These are phyloP conservation scores for Agriotes lineatus DNA, from an alignment of 2,888 invertebrate genomes.

Conservation along the genomic window DNA sequence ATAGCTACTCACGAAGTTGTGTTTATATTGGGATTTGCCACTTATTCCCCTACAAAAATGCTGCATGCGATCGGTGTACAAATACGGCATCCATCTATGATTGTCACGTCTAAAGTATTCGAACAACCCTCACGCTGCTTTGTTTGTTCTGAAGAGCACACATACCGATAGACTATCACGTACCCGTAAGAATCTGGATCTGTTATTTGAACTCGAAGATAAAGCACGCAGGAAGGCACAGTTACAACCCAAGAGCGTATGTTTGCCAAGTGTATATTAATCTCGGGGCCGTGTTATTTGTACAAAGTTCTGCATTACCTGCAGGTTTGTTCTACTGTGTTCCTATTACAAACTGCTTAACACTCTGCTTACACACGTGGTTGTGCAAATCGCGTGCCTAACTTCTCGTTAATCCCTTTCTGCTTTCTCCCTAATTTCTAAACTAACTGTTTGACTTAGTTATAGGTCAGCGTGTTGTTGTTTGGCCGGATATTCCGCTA, in stretches of 20 bases:
- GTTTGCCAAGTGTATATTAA: constrained; percentile 44
- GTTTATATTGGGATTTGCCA: constrained; percentile 14
- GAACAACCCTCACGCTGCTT: constrained; percentile 20
- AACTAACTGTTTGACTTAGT: constrained; percentile 30
- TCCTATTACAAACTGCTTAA: constrained; percentile 53
- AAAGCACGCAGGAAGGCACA: constrained; percentile 32
- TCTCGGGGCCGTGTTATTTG: constrained; percentile 39
- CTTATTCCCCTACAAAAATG: constrained; percentile 17
- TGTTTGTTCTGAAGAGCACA: constrained; percentile 37
- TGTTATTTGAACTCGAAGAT: constrained; percentile 37
- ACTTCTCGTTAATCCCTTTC: constrained; percentile 45
- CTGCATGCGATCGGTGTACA: constrained; percentile 2
- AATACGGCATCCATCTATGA: constrained; percentile 30
- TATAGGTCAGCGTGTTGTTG: constrained; percentile 19
- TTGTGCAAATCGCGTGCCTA: constrained; percentile 42
- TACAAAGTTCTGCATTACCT: constrained; percentile 45
- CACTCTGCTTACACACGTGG: constrained; percentile 46
- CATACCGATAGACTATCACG: constrained; percentile 39
- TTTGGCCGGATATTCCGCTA: constrained; percentile 7
- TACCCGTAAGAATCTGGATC: constrained; percentile 36
- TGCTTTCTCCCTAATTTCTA: constrained; percentile 37
- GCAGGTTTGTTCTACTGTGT: constrained; percentile 47
- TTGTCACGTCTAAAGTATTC: constrained; percentile 36
- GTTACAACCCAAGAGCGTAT: constrained; percentile 33
- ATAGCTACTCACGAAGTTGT: neutral